Evolutionary conservation across 2,888 invertebrate species (phyloP).

Genomic region (Brenthis ino): DNA sequence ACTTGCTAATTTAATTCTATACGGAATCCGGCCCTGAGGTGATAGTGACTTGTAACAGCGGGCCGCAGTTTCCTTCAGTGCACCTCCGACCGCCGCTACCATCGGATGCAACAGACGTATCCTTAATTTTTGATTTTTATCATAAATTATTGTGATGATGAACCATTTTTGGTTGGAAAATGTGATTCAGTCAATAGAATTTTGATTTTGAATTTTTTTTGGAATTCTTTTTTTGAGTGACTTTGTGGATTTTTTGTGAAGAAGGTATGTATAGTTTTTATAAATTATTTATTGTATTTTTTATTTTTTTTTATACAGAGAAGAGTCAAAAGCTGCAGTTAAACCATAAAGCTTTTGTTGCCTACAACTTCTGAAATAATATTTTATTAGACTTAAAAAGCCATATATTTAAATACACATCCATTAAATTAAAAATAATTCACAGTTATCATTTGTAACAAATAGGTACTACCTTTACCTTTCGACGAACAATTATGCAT

Average conservation of each 20-base stretch:
- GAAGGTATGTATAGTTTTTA: conserved; percentile 27
- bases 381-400: too few species aligned
- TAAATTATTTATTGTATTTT: neutral
- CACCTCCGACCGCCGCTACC: conserved; percentile 9
- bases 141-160: conserved; percentile 51
- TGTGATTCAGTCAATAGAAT: conserved; percentile 70
- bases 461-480: too few species aligned
- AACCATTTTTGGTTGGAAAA: conserved; percentile 78
- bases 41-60: neutral
- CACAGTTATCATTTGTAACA: too few species aligned
- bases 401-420: too few species aligned
- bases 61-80: conserved; percentile 13
- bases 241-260: conserved; percentile 40
- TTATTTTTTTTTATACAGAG: neutral
- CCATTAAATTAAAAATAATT: too few species aligned
- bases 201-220: conserved; percentile 39
- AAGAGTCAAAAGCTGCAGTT: too few species aligned
- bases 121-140: neutral
- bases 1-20: neutral
- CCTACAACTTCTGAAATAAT: too few species aligned
- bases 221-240: conserved; percentile 44
- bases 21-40: conserved; percentile 8
- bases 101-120: conserved; percentile 14
- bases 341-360: too few species aligned
- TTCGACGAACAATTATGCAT: neutral